These are phyloP conservation scores for Scyliorhinus canicula DNA, from an alignment of 2,797 vertebrate genomes.

Conservation along the genomic window DNA sequence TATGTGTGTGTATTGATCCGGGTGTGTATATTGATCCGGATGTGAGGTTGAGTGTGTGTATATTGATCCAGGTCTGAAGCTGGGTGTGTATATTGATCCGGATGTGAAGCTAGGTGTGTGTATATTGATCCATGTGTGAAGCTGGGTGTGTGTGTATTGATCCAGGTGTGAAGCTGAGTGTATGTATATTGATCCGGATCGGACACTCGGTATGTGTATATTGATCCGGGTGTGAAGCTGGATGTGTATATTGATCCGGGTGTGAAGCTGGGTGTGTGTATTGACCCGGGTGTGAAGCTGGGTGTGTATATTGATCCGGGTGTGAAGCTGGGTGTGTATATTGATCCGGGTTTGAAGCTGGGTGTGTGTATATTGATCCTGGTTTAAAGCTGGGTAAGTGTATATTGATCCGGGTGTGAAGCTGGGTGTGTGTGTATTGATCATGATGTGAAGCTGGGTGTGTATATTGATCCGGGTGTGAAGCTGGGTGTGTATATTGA, in stretches of 20 bases:
- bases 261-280: too few species aligned
- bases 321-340: too few species aligned
- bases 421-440: background rate
- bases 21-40: too few species aligned
- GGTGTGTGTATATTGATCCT: background rate
- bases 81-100: too few species aligned
- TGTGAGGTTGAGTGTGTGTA: background rate
- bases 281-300: background rate
- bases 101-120: background rate
- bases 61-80: too few species aligned
- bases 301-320: background rate
- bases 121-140: background rate
- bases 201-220: too few species aligned
- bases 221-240: background rate
- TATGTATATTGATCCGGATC: background rate
- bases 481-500: background rate
- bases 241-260: background rate
- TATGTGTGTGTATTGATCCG: background rate
- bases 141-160: too few species aligned
- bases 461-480: background rate
- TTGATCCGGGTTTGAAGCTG: background rate
- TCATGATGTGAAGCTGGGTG: too few species aligned
- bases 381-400: too few species aligned
- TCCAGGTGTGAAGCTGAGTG: background rate
- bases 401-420: background rate